A percentile compares a stretch with the other conserved stretches of the same genome.
Evolutionary conservation across 2,113 vertebrate species (phyloP).

Genomic region (Spilogale gracilis): DNA sequence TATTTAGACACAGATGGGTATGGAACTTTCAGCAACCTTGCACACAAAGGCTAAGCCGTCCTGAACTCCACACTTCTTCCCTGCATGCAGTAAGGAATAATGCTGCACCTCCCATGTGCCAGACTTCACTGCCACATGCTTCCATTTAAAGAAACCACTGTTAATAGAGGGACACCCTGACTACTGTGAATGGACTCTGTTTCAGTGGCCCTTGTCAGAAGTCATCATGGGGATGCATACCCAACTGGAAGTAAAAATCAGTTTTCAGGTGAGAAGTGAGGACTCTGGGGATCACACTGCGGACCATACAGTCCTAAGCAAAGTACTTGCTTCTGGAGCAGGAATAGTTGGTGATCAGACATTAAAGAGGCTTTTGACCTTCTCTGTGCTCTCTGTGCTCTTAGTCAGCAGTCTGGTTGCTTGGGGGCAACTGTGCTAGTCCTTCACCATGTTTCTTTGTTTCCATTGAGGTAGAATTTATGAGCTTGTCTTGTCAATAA

Average conservation of each 20-base stretch:
- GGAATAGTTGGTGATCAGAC: neutral
- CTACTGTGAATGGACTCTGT: neutral
- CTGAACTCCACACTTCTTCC: neutral
- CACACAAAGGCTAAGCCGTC: neutral
- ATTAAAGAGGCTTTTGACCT: neutral
- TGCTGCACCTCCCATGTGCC: fast-evolving
- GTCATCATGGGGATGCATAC: neutral
- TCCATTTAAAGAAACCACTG: neutral
- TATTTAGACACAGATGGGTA: neutral
- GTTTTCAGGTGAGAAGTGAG: neutral
- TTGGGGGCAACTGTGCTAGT: neutral
- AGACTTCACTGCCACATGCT: neutral
- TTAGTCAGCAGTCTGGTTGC: neutral
- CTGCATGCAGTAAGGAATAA: fast-evolving
- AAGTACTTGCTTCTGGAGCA: neutral
- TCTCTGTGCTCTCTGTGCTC: neutral
- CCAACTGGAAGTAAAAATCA: neutral
- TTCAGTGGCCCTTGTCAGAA: neutral
- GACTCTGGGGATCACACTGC: neutral
- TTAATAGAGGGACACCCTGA: neutral
- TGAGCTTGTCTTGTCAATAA: neutral
- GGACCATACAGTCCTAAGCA: neutral
- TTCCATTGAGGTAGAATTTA: neutral
- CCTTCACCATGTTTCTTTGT: neutral
- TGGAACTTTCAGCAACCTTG: neutral